phyloP scores from a whole-genome alignment of 2,113 vertebrate genomes.

The Columba janthina region DNA sequence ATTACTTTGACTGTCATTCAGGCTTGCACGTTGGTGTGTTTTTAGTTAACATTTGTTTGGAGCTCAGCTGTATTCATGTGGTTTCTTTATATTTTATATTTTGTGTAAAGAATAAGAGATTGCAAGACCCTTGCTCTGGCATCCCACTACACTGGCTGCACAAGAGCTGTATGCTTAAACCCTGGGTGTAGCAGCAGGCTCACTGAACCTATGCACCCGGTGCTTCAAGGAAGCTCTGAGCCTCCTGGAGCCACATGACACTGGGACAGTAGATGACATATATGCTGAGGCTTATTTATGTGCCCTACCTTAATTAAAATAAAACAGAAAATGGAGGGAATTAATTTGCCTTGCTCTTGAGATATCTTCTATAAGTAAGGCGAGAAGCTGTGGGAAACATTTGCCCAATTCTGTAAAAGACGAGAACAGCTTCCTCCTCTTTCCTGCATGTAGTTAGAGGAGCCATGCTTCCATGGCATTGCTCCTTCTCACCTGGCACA shows the following conservation, averaged over 20 bases:
- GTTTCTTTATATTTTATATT: not conserved
- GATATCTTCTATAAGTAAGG: not conserved
- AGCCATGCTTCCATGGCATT: not conserved
- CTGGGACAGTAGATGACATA: not conserved
- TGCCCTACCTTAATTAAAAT: not conserved
- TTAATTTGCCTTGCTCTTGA: not conserved
- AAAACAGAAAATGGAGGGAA: not conserved
- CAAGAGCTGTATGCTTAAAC: not conserved
- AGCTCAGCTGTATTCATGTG: not conserved
- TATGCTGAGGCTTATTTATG: not conserved
- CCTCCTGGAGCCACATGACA: not conserved
- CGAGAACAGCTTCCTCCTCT: not conserved
- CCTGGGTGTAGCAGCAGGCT: not conserved
- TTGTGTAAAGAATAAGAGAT: not conserved
- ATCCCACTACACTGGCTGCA: not conserved
- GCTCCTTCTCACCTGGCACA: constrained; percentile 9
- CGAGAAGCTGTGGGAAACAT: not conserved
- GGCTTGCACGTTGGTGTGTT: not conserved
- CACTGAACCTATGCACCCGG: fast-evolving
- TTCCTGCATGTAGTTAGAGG: not conserved
- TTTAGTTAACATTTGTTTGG: not conserved
- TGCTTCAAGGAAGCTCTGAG: not conserved
- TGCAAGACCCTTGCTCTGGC: not conserved
- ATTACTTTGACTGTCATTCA: not conserved
- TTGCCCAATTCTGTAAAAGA: not conserved